Evolutionary conservation across 2,113 vertebrate species (phyloP), one percentile per base, ranked within the genome.

Genomic region (Scolopax mira): DNA sequence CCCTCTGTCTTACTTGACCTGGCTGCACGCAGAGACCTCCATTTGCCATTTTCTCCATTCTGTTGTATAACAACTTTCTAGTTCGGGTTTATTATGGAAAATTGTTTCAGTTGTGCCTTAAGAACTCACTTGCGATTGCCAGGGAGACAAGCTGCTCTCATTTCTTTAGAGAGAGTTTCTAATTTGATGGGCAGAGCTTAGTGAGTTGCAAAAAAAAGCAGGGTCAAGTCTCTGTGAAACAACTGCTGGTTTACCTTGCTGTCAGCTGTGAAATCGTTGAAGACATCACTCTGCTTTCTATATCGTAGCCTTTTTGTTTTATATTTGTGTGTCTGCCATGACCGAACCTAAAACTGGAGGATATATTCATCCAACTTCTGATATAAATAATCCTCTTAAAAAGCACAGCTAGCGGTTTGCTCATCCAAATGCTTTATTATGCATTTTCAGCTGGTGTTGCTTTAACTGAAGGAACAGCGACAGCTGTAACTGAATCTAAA

Each of bases 341-440:
- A 66, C 66, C 6, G 6, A 79, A 72, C 54, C 70, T 82, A 89
- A 81, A 92, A 85, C 87, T 62, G 85, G 78, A 90, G 61, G 73
- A 72, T 85, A 27, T 51, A 85, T 79, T 84, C 85, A 72, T 95
- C 86, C 93, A 93, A 90, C 70, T 96, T 94, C 44, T 90, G 83
- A 95, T 94, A 95, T 90, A 96, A 96, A 94, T 96, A 96, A 96
- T 95, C 90, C 90, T 96, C 95, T 96, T 93, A 81, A 95, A 93
- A 94, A 94, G 57, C 86, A 90, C 93, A 95, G 94, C 90, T 90
- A 90, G 88, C 7, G 42, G n/a, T 89, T 97, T 90, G 88, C 89
- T 90, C 80, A 62, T 79, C 88, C 70, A 30, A 92, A 55, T 72
- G 79, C 79, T 92, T 84, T 89, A 93, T 95, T 95, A 94, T 90